A percentile compares a stretch with the other conserved stretches of the same genome.
These are phyloP conservation scores for Pocillopora verrucosa DNA, from an alignment of 64 coral and sea anemone genomes.

Conservation along the genomic window DNA sequence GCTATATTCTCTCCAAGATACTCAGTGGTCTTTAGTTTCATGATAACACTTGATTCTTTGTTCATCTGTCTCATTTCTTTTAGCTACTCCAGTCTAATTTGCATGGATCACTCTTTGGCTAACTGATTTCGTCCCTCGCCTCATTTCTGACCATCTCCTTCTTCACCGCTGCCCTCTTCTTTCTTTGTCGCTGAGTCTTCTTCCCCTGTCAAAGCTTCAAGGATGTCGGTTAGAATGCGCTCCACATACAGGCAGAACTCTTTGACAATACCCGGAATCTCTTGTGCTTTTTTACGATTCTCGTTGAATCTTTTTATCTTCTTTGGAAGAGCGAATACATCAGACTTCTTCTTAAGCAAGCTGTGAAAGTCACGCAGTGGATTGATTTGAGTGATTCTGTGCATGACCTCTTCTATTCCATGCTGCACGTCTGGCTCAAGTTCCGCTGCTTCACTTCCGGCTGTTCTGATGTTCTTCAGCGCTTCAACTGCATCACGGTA, in stretches of 20 bases:
- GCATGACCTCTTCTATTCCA: conserved; percentile 51
- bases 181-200: conserved; percentile 42
- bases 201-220: conserved; percentile 57
- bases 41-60: too few species aligned
- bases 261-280: conserved; percentile 67
- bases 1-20: too few species aligned
- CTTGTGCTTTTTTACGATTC: conserved; percentile 79
- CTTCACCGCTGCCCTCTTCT: not conserved
- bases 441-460: conserved; percentile 36
- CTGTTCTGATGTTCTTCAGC: conserved; percentile 53
- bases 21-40: too few species aligned
- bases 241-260: conserved; percentile 66
- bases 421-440: conserved; percentile 71
- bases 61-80: too few species aligned
- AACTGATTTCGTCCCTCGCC: too few species aligned
- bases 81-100: too few species aligned
- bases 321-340: too few species aligned
- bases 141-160: not conserved
- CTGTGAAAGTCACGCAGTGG: too few species aligned
- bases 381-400: too few species aligned
- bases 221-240: conserved; percentile 58
- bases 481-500: conserved; percentile 79
- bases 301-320: too few species aligned
- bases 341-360: too few species aligned
- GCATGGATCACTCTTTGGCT: too few species aligned